Percentiles rank a stretch among this genome's conserved stretches.
Conservation (phyloP, 2,888 invertebrate genomes). For the Amorpha juglandis region DNA sequence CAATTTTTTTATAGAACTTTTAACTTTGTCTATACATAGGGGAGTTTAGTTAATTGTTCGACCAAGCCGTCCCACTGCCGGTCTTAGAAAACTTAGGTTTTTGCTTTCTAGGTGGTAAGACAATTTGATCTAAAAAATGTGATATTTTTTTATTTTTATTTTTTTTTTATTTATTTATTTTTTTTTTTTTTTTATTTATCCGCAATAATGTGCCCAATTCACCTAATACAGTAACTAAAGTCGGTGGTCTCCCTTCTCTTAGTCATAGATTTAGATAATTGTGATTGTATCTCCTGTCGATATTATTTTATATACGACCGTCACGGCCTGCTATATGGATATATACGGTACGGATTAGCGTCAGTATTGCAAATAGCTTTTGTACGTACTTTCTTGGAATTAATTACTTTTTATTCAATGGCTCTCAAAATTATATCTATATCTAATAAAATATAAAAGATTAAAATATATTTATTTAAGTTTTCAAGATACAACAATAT, state of each 20-base stretch:
- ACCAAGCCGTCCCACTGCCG: too few relatives aligned
- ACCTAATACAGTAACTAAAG: neutral
- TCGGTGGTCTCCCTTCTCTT: neutral
- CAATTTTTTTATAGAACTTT: too few relatives aligned
- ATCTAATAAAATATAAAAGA: neutral
- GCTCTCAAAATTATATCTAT: neutral
- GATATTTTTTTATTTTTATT: too few relatives aligned
- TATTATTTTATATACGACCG: constrained; percentile 10
- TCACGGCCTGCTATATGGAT: constrained; percentile 15
- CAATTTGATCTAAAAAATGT: too few relatives aligned
- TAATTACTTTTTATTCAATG: neutral
- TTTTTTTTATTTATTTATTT: too few relatives aligned
- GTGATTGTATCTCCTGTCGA: neutral
- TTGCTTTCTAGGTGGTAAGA: too few relatives aligned
- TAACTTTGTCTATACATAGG: too few relatives aligned
- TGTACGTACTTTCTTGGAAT: neutral
- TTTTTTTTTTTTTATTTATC: too few relatives aligned
- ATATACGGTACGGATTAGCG: constrained; percentile 12
- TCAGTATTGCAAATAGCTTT: constrained; percentile 2
- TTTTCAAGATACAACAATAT: neutral
- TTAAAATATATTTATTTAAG: too few relatives aligned
- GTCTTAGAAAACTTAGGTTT: too few relatives aligned
- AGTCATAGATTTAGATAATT: neutral
- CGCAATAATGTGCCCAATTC: too few relatives aligned
- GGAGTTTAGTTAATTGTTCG: too few relatives aligned